Base-by-base conservation (phyloP, 2,888 invertebrate species). In the Sipha maydis region DNA sequence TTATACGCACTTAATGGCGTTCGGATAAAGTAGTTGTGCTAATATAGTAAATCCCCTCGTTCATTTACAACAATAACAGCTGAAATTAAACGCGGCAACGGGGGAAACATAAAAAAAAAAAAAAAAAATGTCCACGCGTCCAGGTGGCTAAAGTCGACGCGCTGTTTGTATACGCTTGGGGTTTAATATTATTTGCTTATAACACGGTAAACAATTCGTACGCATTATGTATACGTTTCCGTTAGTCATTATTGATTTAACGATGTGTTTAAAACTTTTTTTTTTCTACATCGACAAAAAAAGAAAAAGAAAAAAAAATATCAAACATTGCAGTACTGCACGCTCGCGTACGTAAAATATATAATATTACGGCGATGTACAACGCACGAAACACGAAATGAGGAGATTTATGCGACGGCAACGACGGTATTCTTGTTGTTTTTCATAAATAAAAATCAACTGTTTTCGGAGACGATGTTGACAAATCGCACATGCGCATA, bases 201-300 rank as follows among this genome's bases (percentile, higher is more conserved):
- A 48, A 67, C 67, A 67, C 41, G 28, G 82, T 41, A 69, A 41
- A 69, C 28, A 82, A 82, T 82, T 82, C 48, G 28, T 48, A 48
- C 48, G 11, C 14, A 48, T 48, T 48, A 48, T 14, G 14, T 82
- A 11, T 48, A 21, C 82, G 69, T 82, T 82, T 69, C 69, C 69
- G 67, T 69, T 38, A 19, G 82, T 82, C 82, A 48, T 69, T 82
- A 82, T 82, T 82, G 82, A 69, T 82, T 67, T 82, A 69, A 82
- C 82, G 82, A 69, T 9, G 69, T 82, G 82, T 69, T 48, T 2
- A 19, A 69, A 82, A 28, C 28, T 3, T 73, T 34, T 41, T 31
- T 67, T 61, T 80, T 9, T 28, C n/a, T 9, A 11, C n/a, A 5
- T 2, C 28, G 28, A 3, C 2, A 8, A 3, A 28, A 25, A 69